Evolutionary conservation across 2,888 invertebrate genomes (phyloP).

Genomic region (Mycogona germanica): DNA sequence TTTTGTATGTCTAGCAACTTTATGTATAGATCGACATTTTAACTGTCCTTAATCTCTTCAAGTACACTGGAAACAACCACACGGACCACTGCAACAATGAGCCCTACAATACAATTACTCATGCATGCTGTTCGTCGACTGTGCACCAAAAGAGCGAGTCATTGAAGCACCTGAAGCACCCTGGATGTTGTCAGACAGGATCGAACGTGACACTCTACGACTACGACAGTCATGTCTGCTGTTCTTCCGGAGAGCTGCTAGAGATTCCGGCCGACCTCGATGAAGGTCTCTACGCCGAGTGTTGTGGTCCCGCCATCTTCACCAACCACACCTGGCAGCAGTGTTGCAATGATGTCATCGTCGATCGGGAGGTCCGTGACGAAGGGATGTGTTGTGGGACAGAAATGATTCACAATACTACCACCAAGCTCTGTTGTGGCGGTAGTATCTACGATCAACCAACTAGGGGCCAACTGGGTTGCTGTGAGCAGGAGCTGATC

Average conservation of each 20-base stretch:
- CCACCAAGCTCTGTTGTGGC: neutral
- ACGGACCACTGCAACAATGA: too few relatives aligned
- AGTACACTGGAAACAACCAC: too few relatives aligned
- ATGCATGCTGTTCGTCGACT: too few relatives aligned
- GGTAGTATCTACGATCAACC: neutral
- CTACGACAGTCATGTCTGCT: neutral
- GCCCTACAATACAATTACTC: too few relatives aligned
- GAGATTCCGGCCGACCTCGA: neutral
- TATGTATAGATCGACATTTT: too few relatives aligned
- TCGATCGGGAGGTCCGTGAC: too few relatives aligned
- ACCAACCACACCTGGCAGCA: neutral
- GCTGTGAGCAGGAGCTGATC: neutral
- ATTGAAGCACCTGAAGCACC: neutral
- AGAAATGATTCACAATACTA: neutral
- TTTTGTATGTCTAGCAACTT: too few relatives aligned
- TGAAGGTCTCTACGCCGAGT: neutral
- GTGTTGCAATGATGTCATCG: neutral
- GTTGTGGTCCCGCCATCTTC: neutral
- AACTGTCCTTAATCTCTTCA: too few relatives aligned
- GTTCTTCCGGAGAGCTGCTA: neutral
- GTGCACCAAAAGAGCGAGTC: neutral
- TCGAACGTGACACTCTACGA: neutral
- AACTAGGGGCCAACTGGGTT: neutral
- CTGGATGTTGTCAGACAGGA: neutral
- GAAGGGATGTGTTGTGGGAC: neutral